phyloP scores from a whole-genome alignment of 2,888 invertebrate species.

The Spodoptera picta region DNA sequence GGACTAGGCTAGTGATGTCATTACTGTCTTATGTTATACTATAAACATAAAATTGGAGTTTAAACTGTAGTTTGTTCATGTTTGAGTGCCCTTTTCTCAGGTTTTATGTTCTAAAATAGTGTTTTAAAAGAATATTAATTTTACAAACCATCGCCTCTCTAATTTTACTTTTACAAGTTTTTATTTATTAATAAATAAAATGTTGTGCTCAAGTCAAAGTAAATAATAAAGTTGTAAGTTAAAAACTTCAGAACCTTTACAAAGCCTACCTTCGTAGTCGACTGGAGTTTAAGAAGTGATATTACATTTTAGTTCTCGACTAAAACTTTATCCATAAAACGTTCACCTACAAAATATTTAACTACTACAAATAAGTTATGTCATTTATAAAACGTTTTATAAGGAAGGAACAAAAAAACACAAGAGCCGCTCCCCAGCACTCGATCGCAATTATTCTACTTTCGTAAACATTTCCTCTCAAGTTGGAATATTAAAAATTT shows the following conservation, averaged over 20 bases:
- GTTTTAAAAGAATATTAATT: background rate
- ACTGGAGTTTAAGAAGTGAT: slow-evolving; percentile 28
- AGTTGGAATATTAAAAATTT: slow-evolving; percentile 45
- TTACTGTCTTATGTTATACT: background rate
- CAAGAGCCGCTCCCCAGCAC: slow-evolving; percentile 12
- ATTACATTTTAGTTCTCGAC: slow-evolving; percentile 37
- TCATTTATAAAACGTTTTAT: slow-evolving; percentile 37
- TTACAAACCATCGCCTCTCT: background rate
- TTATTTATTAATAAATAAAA: slow-evolving; percentile 1
- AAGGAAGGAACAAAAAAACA: slow-evolving; percentile 17
- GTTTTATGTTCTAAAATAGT: too few species aligned
- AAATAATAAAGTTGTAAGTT: slow-evolving; percentile 18
- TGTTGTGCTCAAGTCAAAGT: slow-evolving; percentile 3
- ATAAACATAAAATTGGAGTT: too few species aligned
- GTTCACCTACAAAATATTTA: slow-evolving; percentile 30
- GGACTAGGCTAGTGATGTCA: slow-evolving; percentile 26
- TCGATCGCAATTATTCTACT: slow-evolving; percentile 35
- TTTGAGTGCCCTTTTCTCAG: too few species aligned
- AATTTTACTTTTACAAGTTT: slow-evolving; percentile 1
- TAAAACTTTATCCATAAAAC: slow-evolving; percentile 36
- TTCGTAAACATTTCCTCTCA: slow-evolving; percentile 36
- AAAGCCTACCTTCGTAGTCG: slow-evolving; percentile 31
- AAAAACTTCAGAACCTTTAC: slow-evolving; percentile 12
- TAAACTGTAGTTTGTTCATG: too few species aligned
- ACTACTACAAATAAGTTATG: slow-evolving; percentile 40